Evolutionary conservation across 2,888 invertebrate species (phyloP).

Genomic region (Sympetrum striolatum): DNA sequence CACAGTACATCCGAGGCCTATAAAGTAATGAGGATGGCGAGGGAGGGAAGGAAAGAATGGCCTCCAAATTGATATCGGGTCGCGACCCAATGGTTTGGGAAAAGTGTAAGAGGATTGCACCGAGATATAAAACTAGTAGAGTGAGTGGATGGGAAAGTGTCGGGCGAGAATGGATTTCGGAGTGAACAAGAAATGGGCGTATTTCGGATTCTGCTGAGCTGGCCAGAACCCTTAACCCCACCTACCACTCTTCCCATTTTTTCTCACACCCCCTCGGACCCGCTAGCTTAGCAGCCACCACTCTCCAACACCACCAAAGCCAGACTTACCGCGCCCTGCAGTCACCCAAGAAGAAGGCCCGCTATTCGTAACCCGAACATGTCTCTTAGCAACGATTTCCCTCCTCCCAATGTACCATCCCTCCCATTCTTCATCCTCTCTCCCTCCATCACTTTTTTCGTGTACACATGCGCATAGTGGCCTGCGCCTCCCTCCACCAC

Average conservation of each 20-base stretch:
- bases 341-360: constrained; percentile 25
- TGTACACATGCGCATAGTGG: background rate
- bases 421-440: background rate
- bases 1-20: background rate
- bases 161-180: constrained; percentile 32
- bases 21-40: background rate
- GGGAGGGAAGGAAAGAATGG: constrained; percentile 4
- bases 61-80: constrained; percentile 41
- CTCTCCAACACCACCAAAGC: background rate
- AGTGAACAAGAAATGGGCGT: constrained; percentile 44
- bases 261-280: background rate
- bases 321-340: constrained; percentile 2
- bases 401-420: constrained; percentile 7
- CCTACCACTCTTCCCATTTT: background rate
- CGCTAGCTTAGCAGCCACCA: background rate
- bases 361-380: constrained; percentile 35
- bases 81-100: constrained; percentile 39
- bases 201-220: constrained; percentile 39
- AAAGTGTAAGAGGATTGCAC: constrained; percentile 41
- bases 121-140: constrained; percentile 39
- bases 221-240: constrained; percentile 30
- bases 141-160: constrained; percentile 38
- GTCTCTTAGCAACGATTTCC: constrained; percentile 14
- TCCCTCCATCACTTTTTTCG: constrained; percentile 11
- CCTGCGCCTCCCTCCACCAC: background rate